Evolutionary conservation across 2,797 vertebrate genomes (phyloP).

Genomic region (Euphonia xanthogaster): DNA sequence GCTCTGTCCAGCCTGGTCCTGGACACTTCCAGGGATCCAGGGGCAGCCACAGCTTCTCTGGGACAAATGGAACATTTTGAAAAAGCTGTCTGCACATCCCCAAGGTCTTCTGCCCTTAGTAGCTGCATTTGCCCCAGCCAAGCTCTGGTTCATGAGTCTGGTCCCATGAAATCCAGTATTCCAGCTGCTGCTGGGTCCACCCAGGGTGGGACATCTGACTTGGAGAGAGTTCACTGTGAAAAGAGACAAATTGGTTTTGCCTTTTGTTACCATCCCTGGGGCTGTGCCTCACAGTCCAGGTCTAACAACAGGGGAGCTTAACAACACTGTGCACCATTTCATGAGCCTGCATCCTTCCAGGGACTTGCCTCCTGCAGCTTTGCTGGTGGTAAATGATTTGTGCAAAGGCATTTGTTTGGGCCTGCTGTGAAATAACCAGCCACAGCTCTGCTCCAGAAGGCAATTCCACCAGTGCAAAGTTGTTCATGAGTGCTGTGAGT

Average conservation of each 20-base stretch:
- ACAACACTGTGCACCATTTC: accelerated
- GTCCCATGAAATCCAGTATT: neutral
- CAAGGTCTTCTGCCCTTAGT: neutral
- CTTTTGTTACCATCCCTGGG: neutral
- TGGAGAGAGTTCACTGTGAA: neutral
- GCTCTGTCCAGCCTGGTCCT: neutral
- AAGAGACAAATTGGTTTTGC: neutral
- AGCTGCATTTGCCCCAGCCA: neutral
- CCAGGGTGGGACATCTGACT: neutral
- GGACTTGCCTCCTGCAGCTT: neutral
- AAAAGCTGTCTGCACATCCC: neutral
- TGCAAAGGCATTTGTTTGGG: neutral
- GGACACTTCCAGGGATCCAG: neutral
- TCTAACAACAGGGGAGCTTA: neutral
- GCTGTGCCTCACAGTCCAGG: neutral
- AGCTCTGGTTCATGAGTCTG: neutral
- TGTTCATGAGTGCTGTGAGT: neutral
- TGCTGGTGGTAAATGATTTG: neutral
- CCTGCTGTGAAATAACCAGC: neutral
- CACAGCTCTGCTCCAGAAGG: neutral
- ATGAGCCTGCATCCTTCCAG: neutral
- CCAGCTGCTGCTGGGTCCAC: neutral
- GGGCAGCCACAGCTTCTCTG: neutral
- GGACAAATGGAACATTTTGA: neutral
- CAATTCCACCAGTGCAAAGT: neutral